Evolutionary conservation across 2,797 vertebrate genomes (phyloP), one percentile per base, ranked within the genome.

Genomic region (Sphaeramia orbicularis): DNA sequence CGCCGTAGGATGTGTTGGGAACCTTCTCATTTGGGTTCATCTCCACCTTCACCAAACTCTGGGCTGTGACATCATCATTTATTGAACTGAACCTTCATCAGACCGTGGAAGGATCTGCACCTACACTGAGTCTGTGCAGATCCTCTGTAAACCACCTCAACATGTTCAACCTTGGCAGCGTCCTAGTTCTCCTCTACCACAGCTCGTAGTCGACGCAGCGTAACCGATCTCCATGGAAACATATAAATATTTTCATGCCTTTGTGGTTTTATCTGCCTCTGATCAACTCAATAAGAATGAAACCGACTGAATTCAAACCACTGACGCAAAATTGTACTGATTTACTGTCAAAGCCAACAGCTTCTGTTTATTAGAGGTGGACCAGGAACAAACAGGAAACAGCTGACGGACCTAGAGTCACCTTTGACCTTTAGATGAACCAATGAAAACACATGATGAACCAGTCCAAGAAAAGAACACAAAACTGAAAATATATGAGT

Each of bases 361-460:
- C 5, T 13, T 15, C 40, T 15, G 41, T 10, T 5, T 43, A 42
- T 43, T 30, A 24, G 54, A 43, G 38, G 10, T 10, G 30, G 40
- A 21, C 11, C 42, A 15, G 58, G 36, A 65, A 57, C 67, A 84
- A 85, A 86, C 84, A 85, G 80, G 83, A 89, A 87, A 66, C 76
- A 62, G 67, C 76, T 86, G 81, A 74, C 69, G 72, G 43, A 60
- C n/a, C 41, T 15, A 36, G 21, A 36, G 51, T 52, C 7, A 62
- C 53, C 63, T 65, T 13, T 67, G 65, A 79, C 58, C 56, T 51
- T 43, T 30, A 45, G 59, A 6, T 44, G 18, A n/a, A 55, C 51
- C 1, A 41, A 10, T 35, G 19, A 71, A 78, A 77, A 65, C 35
- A 65, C 35, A 13, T 10, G 16, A 44, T 51, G 49, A 53, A 55